Percentiles rank a stretch among this genome's conserved stretches.
phyloP scores from a whole-genome alignment of 1,140 invertebrate species.

The Cotesia chilonis region DNA sequence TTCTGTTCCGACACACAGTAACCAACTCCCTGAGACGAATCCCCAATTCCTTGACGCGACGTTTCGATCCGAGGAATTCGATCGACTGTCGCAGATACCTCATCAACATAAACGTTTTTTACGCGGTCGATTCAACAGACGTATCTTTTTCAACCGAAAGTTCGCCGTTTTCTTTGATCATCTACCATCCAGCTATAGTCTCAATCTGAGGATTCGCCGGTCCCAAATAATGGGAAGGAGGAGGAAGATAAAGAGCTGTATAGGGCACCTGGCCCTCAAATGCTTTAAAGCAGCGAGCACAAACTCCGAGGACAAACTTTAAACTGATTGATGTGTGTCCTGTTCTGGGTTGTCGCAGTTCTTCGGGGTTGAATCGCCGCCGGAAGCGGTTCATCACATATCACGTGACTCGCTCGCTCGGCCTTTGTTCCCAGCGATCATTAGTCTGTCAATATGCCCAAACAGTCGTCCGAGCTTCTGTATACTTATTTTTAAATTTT shows the following conservation, averaged over 20 bases:
- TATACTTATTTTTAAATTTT: slow-evolving; percentile 1
- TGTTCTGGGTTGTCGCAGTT: slow-evolving; percentile 40
- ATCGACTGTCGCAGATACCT: slow-evolving; percentile 22
- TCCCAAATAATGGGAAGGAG: slow-evolving; percentile 25
- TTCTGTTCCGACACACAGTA: not conserved
- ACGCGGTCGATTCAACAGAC: not conserved
- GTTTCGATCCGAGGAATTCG: slow-evolving; percentile 28
- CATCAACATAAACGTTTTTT: slow-evolving; percentile 40
- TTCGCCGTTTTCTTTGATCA: slow-evolving; percentile 32
- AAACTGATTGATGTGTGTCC: slow-evolving; percentile 60
- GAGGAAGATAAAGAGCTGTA: not conserved
- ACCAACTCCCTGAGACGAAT: not conserved
- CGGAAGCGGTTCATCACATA: slow-evolving; percentile 65
- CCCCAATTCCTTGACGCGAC: slow-evolving; percentile 20
- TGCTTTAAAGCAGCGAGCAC: not conserved
- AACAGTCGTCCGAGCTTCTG: slow-evolving; percentile 49
- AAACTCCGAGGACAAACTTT: slow-evolving; percentile 7
- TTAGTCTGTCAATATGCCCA: slow-evolving; percentile 67
- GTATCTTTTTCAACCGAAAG: not conserved
- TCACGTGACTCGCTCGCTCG: slow-evolving; percentile 58
- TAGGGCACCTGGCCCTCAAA: slow-evolving; percentile 21
- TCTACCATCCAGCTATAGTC: slow-evolving; percentile 3
- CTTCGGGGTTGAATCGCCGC: slow-evolving; percentile 43
- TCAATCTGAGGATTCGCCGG: slow-evolving; percentile 10
- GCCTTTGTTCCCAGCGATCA: slow-evolving; percentile 64